A percentile compares a stretch with the other conserved stretches of the same genome.
Evolutionary conservation across 2,888 invertebrate species (phyloP).

Genomic region (Napeogenes sylphis): DNA sequence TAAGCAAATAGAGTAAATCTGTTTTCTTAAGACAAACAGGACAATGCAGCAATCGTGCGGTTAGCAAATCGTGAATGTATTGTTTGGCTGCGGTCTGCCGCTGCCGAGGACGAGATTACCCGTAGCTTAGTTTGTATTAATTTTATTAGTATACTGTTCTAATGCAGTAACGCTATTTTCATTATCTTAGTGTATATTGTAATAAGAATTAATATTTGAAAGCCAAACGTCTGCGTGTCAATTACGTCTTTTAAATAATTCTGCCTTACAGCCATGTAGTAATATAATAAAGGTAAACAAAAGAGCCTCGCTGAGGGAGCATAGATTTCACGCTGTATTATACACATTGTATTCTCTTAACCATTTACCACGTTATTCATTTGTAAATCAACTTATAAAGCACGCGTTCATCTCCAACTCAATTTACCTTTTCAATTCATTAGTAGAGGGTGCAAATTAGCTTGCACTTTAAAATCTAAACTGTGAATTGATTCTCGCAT

Average conservation of each 20-base stretch:
- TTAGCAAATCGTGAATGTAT: conserved; percentile 18
- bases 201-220: no score
- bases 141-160: no score
- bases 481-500: conserved; percentile 41
- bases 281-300: not conserved
- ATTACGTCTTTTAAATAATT: no score
- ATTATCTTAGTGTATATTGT: no score
- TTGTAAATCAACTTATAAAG: conserved; percentile 35
- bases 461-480: conserved; percentile 48
- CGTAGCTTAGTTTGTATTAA: no score
- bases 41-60: conserved; percentile 24
- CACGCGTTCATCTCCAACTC: conserved; percentile 29
- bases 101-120: no score
- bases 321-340: conserved; percentile 52
- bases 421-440: conserved; percentile 30
- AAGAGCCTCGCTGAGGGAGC: conserved; percentile 1
- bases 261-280: not conserved
- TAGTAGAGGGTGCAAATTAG: conserved; percentile 26
- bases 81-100: conserved; percentile 12
- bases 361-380: conserved; percentile 37
- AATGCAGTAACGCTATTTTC: no score
- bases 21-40: conserved; percentile 8
- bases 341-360: conserved; percentile 31
- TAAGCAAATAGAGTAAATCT: not conserved
- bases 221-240: no score